Base-by-base conservation (phyloP, 2,113 vertebrate genomes). In the Caranx melampygus region DNA sequence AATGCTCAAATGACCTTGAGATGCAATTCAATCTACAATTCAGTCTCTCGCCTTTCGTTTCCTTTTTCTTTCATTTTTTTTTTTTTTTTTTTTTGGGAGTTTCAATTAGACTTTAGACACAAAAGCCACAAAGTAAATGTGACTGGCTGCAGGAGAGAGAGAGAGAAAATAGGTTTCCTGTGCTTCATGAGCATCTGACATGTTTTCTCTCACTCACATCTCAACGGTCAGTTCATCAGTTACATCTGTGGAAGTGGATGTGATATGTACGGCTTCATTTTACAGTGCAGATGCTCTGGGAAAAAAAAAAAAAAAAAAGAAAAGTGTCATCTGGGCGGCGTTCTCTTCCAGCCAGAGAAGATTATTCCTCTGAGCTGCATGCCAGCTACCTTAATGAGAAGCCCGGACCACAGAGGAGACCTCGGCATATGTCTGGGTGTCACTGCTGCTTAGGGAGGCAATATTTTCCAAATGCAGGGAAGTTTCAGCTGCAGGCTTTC, bases 11-110 rank as follows among this genome's bases (percentile, higher is more conserved):
- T 88, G 91, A 94, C 93, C 92, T 93, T 94, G 90, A 79, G 87
- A 88, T 89, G 80, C 85, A 87, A 92, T 93, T 91, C 84, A 90
- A 82, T 91, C 90, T 92, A 87, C 80, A 80, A 88, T 79, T 92
- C 85, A 85, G 89, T 92, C 84, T 89, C 84, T 73, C 79, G 66
- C 45, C 78, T 72, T 45, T 5, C 6, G 40, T 42, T 42, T 81
- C 87, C 87, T 84, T 69, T 26, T 26, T 26, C 26, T 26, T 26
- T 26, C 26, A 1, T 26, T 26, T 1, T 26, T 26, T 26, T 26
- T 26, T 26, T 26, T 26, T 26, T 26, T 26, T 26, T 26, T 26
- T 26, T 26, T 26, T n/a, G n/a, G 26, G 77, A 87, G 68, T 72
- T 86, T 91, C 88, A 82, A 84, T 92, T 92, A 92, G 85, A 88